Evolutionary conservation across 2,888 invertebrate genomes (phyloP).

Genomic region (Lasius platythorax): DNA sequence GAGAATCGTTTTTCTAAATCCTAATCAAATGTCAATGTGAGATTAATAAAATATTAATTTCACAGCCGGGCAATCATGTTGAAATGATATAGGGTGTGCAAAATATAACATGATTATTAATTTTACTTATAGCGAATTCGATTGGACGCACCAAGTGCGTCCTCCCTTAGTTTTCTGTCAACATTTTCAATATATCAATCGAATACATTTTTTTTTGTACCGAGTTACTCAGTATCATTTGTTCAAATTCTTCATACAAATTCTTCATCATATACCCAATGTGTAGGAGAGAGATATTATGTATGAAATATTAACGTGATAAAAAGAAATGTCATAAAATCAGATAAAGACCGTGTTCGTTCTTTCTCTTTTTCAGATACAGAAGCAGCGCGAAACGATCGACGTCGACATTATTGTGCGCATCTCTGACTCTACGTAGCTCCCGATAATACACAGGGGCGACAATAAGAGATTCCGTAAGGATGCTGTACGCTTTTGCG

Average conservation of each 20-base stretch:
- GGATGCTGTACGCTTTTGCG: constrained; percentile 81
- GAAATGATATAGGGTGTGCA: background rate
- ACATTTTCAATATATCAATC: background rate
- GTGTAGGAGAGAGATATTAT: background rate
- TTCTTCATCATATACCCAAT: background rate
- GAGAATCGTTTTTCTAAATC: background rate
- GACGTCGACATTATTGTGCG: background rate
- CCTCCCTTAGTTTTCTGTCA: background rate
- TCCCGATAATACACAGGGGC: constrained; percentile 3
- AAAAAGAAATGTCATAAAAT: background rate
- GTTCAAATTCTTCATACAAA: background rate
- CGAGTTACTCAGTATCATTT: background rate
- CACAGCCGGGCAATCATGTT: background rate
- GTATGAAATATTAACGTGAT: background rate
- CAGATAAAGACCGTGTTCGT: background rate
- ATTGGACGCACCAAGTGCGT: background rate
- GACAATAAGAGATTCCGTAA: constrained; percentile 70
- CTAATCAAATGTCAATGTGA: background rate
- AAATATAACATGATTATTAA: background rate
- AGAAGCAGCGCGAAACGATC: constrained; percentile 21
- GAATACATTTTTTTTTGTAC: background rate
- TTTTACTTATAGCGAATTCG: background rate
- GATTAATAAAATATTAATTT: background rate
- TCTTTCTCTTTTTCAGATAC: constrained; percentile 10
- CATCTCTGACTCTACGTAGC: background rate